Percentiles rank a stretch among this genome's conserved stretches.
These are phyloP conservation scores for Baryphthengus martii DNA, from an alignment of 2,113 vertebrate species.

Conservation along the genomic window DNA sequence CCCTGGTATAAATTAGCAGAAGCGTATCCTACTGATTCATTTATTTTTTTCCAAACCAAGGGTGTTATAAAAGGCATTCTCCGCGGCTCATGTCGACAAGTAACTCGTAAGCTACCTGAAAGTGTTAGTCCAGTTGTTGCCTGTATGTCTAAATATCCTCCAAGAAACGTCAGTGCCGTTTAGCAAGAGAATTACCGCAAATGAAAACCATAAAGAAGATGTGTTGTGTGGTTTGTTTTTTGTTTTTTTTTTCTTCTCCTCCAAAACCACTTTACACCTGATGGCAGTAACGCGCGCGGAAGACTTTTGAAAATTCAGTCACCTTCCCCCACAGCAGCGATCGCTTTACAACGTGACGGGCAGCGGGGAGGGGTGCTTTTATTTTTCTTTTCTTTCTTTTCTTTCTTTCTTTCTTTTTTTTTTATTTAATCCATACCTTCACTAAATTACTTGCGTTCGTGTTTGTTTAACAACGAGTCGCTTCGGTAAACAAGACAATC, in stretches of 20 bases:
- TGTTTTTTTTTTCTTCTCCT: not conserved
- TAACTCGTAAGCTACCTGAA: conserved; percentile 28
- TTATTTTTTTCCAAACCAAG: not conserved
- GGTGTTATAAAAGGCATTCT: not conserved
- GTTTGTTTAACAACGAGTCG: conserved; percentile 7
- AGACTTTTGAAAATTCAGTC: not conserved
- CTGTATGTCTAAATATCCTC: conserved; percentile 56
- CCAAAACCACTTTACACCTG: conserved; percentile 14
- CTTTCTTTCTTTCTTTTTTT: not conserved
- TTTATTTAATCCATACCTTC: not conserved
- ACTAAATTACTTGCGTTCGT: not conserved
- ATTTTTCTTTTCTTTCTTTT: accelerated
- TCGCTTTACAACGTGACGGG: not conserved
- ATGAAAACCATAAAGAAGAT: conserved; percentile 6
- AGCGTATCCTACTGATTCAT: not conserved
- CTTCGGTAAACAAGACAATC: conserved; percentile 28
- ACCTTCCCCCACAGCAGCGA: not conserved
- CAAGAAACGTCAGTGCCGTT: not conserved
- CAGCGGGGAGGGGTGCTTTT: not conserved
- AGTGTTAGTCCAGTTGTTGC: conserved; percentile 46
- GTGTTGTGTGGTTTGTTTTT: not conserved
- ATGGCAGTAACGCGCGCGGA: not conserved
- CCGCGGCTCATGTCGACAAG: conserved; percentile 5
- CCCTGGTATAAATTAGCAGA: not conserved
- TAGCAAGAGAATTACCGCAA: not conserved